phyloP scores from a whole-genome alignment of 2,888 invertebrate genomes.

The Hypomecis punctinalis region DNA sequence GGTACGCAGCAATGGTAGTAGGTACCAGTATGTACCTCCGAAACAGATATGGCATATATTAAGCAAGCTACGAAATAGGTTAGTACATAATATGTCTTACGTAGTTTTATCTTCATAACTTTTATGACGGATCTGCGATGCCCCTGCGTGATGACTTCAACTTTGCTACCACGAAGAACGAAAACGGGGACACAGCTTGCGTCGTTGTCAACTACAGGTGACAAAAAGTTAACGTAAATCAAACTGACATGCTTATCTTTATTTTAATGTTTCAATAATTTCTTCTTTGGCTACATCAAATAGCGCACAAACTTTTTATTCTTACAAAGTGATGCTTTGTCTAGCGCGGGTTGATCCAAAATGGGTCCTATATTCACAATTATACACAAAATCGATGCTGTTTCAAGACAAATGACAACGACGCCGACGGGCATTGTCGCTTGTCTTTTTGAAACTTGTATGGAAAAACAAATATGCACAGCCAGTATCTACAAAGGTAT shows the following conservation, averaged over 20 bases:
- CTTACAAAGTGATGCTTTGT: constrained; percentile 47
- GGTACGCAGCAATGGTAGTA: too few relatives aligned
- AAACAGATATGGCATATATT: too few relatives aligned
- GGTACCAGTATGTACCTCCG: too few relatives aligned
- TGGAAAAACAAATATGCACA: constrained; percentile 45
- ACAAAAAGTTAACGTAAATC: constrained; percentile 51
- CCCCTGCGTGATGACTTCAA: constrained; percentile 76
- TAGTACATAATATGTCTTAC: constrained; percentile 59
- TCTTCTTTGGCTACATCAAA: constrained; percentile 2
- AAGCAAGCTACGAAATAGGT: too few relatives aligned
- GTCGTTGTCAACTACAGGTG: constrained; percentile 60
- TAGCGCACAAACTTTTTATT: neutral
- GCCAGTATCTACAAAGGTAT: constrained; percentile 23
- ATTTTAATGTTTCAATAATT: constrained; percentile 2
- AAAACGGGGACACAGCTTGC: constrained; percentile 61
- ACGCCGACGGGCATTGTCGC: constrained; percentile 71
- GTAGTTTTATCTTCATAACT: constrained; percentile 84
- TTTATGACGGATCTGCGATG: constrained; percentile 81
- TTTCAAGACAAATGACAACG: constrained; percentile 78
- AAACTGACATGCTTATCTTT: constrained; percentile 48
- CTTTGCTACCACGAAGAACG: constrained; percentile 55
- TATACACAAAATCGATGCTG: constrained; percentile 72
- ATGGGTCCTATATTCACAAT: constrained; percentile 54
- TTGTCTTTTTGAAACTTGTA: constrained; percentile 76
- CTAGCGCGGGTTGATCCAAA: constrained; percentile 54